These are phyloP conservation scores for Crocuta crocuta DNA, from an alignment of 2,113 vertebrate species.

Conservation along the genomic window DNA sequence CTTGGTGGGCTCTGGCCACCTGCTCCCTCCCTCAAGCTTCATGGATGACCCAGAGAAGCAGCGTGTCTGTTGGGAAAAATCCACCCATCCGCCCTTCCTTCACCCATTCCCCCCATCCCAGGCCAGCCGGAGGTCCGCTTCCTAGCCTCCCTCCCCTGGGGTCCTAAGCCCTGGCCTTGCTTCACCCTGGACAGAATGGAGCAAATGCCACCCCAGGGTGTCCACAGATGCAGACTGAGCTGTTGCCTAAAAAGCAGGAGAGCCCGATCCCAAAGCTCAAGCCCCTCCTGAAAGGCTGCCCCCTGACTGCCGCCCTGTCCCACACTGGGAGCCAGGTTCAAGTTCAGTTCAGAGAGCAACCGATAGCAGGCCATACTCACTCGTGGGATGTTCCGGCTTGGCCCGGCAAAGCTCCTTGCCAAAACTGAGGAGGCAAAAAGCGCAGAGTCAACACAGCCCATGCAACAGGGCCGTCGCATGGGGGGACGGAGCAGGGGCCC, in stretches of 20 bases:
- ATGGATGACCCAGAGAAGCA: background rate
- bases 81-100: background rate
- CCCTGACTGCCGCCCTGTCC: fast-evolving
- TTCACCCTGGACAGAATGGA: background rate
- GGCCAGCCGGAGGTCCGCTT: background rate
- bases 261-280: background rate
- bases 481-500: background rate
- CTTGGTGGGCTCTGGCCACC: background rate
- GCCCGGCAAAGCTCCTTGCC: slow-evolving; percentile 93
- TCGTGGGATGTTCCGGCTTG: slow-evolving; percentile 94
- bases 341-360: background rate
- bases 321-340: background rate
- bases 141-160: background rate
- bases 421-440: slow-evolving; percentile 90
- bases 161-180: background rate
- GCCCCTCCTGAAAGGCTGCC: background rate
- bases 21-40: background rate
- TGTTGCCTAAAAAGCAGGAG: background rate
- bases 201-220: background rate
- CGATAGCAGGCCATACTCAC: slow-evolving; percentile 88
- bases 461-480: fast-evolving
- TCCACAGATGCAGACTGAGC: background rate
- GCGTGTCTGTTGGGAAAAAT: background rate
- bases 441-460: background rate
- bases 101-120: background rate